Evolutionary conservation across 2,888 invertebrate genomes (phyloP), one percentile per base, ranked within the genome.

Genomic region (Trissonchulus latispiculum): DNA sequence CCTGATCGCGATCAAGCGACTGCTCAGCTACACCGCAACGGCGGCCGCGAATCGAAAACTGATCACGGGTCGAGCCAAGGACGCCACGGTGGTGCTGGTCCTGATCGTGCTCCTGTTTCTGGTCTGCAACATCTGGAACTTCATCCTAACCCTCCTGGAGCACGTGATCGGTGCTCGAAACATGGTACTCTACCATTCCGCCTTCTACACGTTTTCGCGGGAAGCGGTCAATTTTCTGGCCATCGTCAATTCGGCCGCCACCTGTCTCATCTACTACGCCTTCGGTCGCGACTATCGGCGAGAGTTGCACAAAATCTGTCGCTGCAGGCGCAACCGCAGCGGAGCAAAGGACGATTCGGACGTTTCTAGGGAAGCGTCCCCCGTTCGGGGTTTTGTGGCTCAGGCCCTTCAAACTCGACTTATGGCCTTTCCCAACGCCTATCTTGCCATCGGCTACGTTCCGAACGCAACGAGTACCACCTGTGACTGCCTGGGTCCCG

Each of bases 191-290:
- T 23, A 8, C 33, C 2, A 18, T n/a, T 61, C 71, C 2, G 32
- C 31, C 32, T 71, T 71, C 32, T 71, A 71, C 35, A 33, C 71
- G 2, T 71, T 71, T 61, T 71, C 71, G 2, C 31, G 71, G 23
- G 72, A 73, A 36, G 79, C 80, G 31, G 92, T 91, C 82, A 96
- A 97, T 85, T 88, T 96, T 73, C 88, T 96, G 76, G 95, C 97
- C 73, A 95, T 94, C 76, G 90, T 96, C 83, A 97, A 97, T 86
- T 95, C 95, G 81, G 94, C 95, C 82, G 92, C 95, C 76, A 97
- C 97, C 86, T 96, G 97, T 84, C 89, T 97, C 77, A 94, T 97
- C 80, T 97, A 97, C 86, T 95, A 95, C 77, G 95, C 95, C 77
- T 95, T 96, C 84, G 96, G 96, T 0, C 93, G 95, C 83, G 95